These are phyloP conservation scores for Nomada hirtipes DNA, from an alignment of 2,888 invertebrate genomes.

Conservation along the genomic window DNA sequence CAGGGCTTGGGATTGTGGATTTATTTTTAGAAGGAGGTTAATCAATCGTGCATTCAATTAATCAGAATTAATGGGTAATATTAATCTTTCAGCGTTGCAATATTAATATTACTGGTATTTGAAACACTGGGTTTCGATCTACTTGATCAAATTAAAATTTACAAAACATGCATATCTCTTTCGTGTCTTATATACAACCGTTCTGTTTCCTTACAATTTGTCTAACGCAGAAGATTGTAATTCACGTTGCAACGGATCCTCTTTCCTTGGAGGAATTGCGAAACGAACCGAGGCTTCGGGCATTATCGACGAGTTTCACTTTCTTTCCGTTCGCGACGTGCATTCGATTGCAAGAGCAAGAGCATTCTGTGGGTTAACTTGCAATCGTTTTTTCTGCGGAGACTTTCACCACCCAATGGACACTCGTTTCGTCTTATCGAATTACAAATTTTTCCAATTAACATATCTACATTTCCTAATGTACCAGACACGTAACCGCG, in stretches of 20 bases:
- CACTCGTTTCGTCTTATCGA: conserved; percentile 17
- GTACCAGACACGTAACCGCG: no score
- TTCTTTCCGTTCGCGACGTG: conserved; percentile 7
- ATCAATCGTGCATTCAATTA: not conserved
- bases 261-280: not conserved
- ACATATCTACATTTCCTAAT: no score
- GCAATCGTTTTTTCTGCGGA: conserved; percentile 44
- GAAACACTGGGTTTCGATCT: no score
- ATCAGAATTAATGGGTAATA: no score
- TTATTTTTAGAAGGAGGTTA: not conserved
- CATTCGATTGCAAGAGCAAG: conserved; percentile 17
- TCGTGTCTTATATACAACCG: no score
- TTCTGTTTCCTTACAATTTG: no score
- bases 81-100: no score
- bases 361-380: conserved; percentile 38
- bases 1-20: not conserved
- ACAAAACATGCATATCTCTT: no score
- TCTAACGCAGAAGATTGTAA: not conserved
- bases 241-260: not conserved
- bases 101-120: no score
- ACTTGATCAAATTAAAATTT: no score
- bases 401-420: conserved; percentile 47
- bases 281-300: not conserved
- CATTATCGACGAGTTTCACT: conserved; percentile 28
- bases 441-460: conserved; percentile 16